A percentile compares a stretch with the other conserved stretches of the same genome.
phyloP scores from a whole-genome alignment of 2,888 invertebrate genomes.

The Pristionchus exspectatus region DNA sequence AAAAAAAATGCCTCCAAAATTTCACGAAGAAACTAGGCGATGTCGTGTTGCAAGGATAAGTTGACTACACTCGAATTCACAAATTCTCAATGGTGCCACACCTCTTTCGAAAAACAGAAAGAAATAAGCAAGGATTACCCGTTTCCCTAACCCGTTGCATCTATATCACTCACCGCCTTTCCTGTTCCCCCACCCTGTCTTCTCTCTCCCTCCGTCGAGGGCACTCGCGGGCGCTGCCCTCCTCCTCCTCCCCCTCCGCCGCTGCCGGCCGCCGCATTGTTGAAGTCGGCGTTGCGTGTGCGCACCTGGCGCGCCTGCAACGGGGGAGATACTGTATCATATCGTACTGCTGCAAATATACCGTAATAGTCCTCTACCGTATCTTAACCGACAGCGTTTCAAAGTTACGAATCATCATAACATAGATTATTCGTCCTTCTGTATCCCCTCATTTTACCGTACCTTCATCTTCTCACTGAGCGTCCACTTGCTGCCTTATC shows the following conservation, averaged over 20 bases:
- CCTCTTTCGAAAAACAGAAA: no score
- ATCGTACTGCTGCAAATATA: background rate
- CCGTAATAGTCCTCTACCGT: background rate
- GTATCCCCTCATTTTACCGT: background rate
- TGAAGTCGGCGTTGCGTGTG: slow-evolving; percentile 38
- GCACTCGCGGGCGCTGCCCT: background rate
- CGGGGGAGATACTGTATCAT: background rate
- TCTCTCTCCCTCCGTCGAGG: background rate
- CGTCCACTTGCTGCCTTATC: background rate
- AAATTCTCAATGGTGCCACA: no score
- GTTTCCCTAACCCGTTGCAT: background rate
- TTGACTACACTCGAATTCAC: no score
- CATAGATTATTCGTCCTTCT: background rate
- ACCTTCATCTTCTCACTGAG: slow-evolving; percentile 59
- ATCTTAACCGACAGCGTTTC: background rate
- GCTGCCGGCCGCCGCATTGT: background rate
- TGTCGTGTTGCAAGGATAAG: no score
- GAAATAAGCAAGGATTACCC: no score
- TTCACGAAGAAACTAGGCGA: no score
- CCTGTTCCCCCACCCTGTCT: background rate
- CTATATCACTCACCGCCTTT: slow-evolving; percentile 9
- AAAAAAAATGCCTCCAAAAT: no score
- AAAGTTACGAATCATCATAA: background rate
- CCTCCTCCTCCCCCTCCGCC: background rate
- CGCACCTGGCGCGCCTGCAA: slow-evolving; percentile 41